phyloP scores from a whole-genome alignment of 2,113 vertebrate species.

The Barnardius zonarius region DNA sequence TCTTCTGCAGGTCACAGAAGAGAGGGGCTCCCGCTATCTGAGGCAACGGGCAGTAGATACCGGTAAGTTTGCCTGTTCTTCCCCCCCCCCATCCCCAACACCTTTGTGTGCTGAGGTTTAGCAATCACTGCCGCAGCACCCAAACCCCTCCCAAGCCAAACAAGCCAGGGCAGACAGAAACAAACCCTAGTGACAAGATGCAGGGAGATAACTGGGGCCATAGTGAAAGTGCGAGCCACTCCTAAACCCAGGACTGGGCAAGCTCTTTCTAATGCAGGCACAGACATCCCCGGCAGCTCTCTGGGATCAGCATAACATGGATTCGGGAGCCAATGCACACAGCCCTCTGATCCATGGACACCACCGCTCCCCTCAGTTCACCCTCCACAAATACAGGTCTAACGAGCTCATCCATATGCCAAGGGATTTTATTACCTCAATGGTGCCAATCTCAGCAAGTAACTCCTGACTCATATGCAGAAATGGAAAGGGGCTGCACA shows the following conservation, averaged over 20 bases:
- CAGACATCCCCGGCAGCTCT: neutral
- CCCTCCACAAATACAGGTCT: neutral
- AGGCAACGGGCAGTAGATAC: neutral
- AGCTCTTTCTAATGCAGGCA: neutral
- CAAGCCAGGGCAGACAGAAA: neutral
- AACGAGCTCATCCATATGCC: neutral
- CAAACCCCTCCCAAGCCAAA: neutral
- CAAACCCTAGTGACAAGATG: neutral
- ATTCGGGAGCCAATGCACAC: accelerated
- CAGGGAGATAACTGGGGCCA: neutral
- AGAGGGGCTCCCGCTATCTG: neutral
- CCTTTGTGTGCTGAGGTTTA: neutral
- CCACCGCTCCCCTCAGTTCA: neutral
- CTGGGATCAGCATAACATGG: accelerated
- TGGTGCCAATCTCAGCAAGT: neutral
- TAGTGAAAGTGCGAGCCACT: accelerated
- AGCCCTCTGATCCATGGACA: neutral
- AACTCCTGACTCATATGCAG: neutral
- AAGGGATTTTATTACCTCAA: neutral
- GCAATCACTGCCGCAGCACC: neutral
- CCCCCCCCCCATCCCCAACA: neutral
- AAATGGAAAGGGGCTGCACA: neutral
- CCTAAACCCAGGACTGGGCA: neutral
- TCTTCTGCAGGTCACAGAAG: constrained; percentile 15
- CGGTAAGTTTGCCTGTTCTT: neutral